Base-by-base conservation (phyloP, 1,140 invertebrate genomes). In the Triops cancriformis region DNA sequence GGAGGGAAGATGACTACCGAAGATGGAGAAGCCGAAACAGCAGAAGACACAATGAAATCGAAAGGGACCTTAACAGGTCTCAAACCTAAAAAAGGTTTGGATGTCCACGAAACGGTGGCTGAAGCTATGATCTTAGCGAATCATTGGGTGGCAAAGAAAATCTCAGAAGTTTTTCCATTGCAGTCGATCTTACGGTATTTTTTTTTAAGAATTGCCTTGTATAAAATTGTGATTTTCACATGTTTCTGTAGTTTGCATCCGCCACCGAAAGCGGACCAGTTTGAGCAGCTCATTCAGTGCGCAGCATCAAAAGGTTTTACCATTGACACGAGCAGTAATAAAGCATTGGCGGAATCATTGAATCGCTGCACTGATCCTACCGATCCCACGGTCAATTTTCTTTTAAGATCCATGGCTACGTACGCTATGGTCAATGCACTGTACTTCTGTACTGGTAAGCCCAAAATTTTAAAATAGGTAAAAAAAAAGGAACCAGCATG, bases 111-210 rank as follows among this genome's bases (percentile, higher is more conserved):
- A 42, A 86, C 85, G 82, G 85, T 87, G 18, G 86, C 86, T 72
- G 86, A 87, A 81, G 86, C 85, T 78, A 87, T 87, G 86, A 86
- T 87, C 80, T 82, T 87, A 73, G 86, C 86, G 9, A 87, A 87
- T 81, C 83, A 86, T 28, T 85, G 85, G 64, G 85, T 86, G 23
- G 86, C 86, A 23, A 83, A 83, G 79, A 85, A 84, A 77, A 85
- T 85, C 72, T 77, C 79, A 74, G 81, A 84, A 75, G 76, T 73
- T 18, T 85, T 81, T 79, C 83, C 84, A 12, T 81, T 81, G 26
- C 81, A 83, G 77, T 77, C 84, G 73, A 79, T 85, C 79, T 82
- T 85, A 81, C 79, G 81, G 72, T 18, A 41, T 2, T 64, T 37
- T 51, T 79, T 73, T 37, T n/a, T n/a, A n/a, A n/a, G n/a, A n/a